phyloP scores from a whole-genome alignment of 2,797 vertebrate species.

The Mormyrus hasselquistii region DNA sequence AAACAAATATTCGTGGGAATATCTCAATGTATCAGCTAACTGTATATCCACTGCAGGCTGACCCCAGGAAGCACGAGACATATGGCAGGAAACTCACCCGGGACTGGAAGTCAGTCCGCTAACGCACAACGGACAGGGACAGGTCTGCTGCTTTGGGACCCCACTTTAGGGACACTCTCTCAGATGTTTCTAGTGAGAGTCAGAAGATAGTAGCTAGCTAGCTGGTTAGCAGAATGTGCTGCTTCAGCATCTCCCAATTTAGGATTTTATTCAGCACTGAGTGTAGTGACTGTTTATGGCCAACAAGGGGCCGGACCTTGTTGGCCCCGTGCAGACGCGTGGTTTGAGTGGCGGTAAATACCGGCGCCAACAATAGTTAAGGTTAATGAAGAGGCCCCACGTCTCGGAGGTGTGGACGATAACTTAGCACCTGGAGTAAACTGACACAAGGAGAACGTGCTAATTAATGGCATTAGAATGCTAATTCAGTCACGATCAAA shows the following conservation, averaged over 20 bases:
- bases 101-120: not conserved
- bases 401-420: not conserved
- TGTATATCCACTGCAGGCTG: not conserved
- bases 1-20: not conserved
- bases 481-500: not conserved
- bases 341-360: not conserved
- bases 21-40: not conserved
- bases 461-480: not conserved
- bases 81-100: not conserved
- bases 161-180: not conserved
- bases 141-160: not conserved
- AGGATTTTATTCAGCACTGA: not conserved
- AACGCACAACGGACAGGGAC: not conserved
- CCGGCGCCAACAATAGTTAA: too few relatives aligned
- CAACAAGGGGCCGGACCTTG: not conserved
- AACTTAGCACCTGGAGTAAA: not conserved
- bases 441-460: not conserved
- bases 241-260: not conserved
- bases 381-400: not conserved
- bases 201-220: not conserved
- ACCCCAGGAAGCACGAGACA: not conserved
- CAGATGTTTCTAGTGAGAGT: not conserved
- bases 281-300: not conserved
- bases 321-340: not conserved
- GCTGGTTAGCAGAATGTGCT: not conserved